phyloP scores from a whole-genome alignment of 2,113 vertebrate species.

The Plotosus lineatus region DNA sequence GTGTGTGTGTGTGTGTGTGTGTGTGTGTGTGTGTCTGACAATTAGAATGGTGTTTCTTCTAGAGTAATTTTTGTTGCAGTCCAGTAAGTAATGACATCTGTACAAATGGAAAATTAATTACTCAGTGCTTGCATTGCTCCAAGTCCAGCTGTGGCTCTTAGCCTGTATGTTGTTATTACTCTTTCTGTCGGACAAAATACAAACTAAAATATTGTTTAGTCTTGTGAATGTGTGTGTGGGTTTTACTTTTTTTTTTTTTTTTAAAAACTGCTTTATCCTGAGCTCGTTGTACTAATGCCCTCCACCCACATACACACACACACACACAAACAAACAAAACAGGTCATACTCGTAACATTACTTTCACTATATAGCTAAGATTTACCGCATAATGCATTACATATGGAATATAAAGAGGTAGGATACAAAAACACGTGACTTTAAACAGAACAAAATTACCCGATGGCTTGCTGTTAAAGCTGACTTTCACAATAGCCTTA shows the following conservation, averaged over 20 bases:
- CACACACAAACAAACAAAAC: neutral
- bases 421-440: slow-evolving; percentile 46
- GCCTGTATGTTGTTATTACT: neutral
- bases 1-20: too few species aligned
- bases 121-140: neutral
- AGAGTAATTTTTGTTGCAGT: neutral
- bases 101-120: slow-evolving; percentile 5
- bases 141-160: neutral
- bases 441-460: slow-evolving; percentile 35
- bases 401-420: slow-evolving; percentile 25
- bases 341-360: neutral
- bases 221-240: neutral
- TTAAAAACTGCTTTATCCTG: neutral
- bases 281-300: too few species aligned
- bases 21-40: too few species aligned
- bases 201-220: neutral
- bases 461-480: neutral
- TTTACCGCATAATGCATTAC: slow-evolving; percentile 25
- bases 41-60: slow-evolving; percentile 13
- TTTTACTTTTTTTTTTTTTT: too few species aligned
- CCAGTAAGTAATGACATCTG: slow-evolving; percentile 5
- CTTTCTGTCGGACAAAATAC: neutral
- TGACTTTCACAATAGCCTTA: neutral
- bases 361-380: slow-evolving; percentile 3
- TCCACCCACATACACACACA: slow-evolving; percentile 7